Percentiles rank a stretch among this genome's conserved stretches.
Evolutionary conservation across 2,888 invertebrate species (phyloP).

Genomic region (Thelaira solivaga): DNA sequence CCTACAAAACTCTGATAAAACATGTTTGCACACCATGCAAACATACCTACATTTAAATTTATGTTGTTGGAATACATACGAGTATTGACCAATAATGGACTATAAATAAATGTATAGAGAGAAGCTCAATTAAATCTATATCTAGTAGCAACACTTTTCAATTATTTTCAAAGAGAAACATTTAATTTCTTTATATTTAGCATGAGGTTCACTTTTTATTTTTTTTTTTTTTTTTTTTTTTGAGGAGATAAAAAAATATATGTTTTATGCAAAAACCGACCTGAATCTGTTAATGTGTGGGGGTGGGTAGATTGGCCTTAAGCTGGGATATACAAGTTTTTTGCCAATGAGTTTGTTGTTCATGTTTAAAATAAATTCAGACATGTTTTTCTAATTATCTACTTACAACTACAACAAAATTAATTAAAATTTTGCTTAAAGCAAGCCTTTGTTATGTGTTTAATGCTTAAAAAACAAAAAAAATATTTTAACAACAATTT

Average conservation of each 20-base stretch:
- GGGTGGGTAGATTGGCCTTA: neutral
- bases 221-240: too few relatives aligned
- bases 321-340: neutral
- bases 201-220: constrained; percentile 25
- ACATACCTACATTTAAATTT: neutral
- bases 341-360: neutral
- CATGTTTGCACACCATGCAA: neutral
- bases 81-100: too few relatives aligned
- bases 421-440: neutral
- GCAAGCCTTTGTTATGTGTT: too few relatives aligned
- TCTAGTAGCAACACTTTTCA: constrained; percentile 51
- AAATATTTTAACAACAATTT: neutral
- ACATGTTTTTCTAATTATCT: constrained; percentile 1
- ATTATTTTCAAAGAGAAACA: constrained; percentile 49
- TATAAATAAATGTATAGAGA: too few relatives aligned
- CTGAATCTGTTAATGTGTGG: neutral
- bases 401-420: neutral
- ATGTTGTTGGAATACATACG: neutral
- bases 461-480: neutral
- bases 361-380: neutral
- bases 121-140: constrained; percentile 2
- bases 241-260: neutral
- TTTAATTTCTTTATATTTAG: constrained; percentile 43
- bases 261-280: constrained; percentile 10
- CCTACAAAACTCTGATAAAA: neutral